Evolutionary conservation across 2,113 vertebrate species (phyloP), one percentile per base, ranked within the genome.

Genomic region (Riparia riparia): DNA sequence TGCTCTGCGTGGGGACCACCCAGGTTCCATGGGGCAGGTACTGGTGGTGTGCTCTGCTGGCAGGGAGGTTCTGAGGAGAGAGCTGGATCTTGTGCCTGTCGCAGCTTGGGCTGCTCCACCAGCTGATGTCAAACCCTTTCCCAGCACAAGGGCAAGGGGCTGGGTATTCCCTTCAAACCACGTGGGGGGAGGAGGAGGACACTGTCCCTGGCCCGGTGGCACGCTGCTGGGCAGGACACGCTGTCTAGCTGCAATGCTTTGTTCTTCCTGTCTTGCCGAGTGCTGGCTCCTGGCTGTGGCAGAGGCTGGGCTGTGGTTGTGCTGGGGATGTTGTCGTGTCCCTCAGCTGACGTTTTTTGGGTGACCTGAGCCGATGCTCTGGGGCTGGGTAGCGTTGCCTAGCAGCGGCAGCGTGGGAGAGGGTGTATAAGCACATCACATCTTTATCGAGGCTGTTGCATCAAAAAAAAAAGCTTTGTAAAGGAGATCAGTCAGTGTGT

Each of bases 201-300:
- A 0, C 15, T 17, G 58, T 51, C 71, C 57, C 39, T 1, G 0
- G 6, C 29, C n/a, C 1, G 0, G 37, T 19, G 58, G n/a, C 58
- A 17, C 0, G 0, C 81, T 72, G 45, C 65, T 77, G 71, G 45
- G 51, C 69, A 34, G 69, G 45, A 49, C 68, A 7, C 44, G 1
- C 7, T 41, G 39, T 51, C 42, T 41, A 4, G 18, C 41, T 74
- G 42, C 71, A 39, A 5, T 42, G 21, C 28, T 63, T 19, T 3
- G 26, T 72, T 54, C 63, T 45, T 53, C 54, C 47, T 86, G 54
- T 39, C 63, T 78, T 78, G 64, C 45, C 1, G 1, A 29, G 47
- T 45, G 68, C 70, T 8, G 28, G 60, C 63, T 24, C n/a, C 42
- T 64, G 74, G 69, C 86, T 58, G 45, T 37, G 71, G 71, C 77